phyloP scores from a whole-genome alignment of 2,797 vertebrate genomes.

The Phoeniculus purpureus region DNA sequence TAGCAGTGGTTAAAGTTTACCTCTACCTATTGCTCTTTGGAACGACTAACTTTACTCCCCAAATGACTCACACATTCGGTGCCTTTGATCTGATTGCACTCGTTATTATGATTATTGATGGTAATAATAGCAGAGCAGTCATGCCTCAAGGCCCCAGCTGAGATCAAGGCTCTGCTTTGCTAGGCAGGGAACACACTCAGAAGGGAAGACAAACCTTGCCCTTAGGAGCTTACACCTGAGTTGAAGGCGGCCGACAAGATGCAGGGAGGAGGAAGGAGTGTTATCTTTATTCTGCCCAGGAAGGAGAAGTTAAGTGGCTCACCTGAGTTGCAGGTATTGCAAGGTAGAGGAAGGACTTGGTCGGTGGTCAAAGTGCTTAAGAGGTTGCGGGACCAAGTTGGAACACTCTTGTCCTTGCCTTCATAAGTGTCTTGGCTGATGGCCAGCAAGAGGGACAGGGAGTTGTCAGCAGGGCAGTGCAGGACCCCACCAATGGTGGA shows the following conservation, averaged over 20 bases:
- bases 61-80: slow-evolving; percentile 52
- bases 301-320: neutral
- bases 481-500: neutral
- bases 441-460: neutral
- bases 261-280: slow-evolving; percentile 1
- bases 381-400: fast-evolving
- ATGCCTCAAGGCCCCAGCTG: slow-evolving; percentile 62
- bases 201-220: slow-evolving; percentile 54
- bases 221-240: slow-evolving; percentile 55
- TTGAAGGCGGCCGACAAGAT: slow-evolving; percentile 3
- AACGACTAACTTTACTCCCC: slow-evolving; percentile 49
- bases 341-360: neutral
- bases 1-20: slow-evolving; percentile 40
- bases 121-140: slow-evolving; percentile 48
- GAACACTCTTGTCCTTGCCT: neutral
- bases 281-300: slow-evolving; percentile 2
- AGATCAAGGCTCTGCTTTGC: slow-evolving; percentile 68
- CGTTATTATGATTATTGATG: slow-evolving; percentile 34
- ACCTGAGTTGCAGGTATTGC: neutral
- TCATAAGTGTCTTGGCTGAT: neutral
- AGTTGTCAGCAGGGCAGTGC: neutral
- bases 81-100: slow-evolving; percentile 65
- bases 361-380: neutral
- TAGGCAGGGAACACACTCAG: neutral
- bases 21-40: slow-evolving; percentile 34